These are phyloP conservation scores for Psammodynastes pulverulentus DNA, from an alignment of 2,113 vertebrate genomes.

Conservation along the genomic window DNA sequence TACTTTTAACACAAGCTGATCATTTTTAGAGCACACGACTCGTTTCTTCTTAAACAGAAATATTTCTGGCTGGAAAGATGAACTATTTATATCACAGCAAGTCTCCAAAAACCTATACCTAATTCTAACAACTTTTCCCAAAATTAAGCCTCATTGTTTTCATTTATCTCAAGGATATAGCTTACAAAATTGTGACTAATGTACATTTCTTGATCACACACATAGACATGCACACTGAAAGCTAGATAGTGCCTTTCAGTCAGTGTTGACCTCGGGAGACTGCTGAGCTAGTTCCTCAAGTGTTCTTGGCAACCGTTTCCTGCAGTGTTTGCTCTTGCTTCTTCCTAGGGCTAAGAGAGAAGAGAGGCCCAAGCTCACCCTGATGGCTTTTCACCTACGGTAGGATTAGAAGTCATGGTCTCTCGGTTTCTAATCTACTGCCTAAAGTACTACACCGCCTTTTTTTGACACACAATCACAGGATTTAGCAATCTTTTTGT, in stretches of 20 bases:
- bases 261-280: neutral
- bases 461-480: neutral
- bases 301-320: neutral
- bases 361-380: neutral
- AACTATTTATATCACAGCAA: conserved; percentile 2
- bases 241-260: neutral
- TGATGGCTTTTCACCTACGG: neutral
- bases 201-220: neutral
- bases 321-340: neutral
- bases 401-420: neutral
- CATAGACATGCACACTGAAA: neutral
- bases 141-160: neutral
- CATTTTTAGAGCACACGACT: neutral
- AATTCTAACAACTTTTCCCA: neutral
- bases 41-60: neutral
- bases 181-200: neutral
- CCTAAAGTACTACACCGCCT: neutral
- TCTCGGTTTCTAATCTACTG: neutral
- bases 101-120: neutral
- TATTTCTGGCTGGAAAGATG: neutral
- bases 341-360: neutral
- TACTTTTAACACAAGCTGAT: conserved; percentile 2
- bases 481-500: neutral
- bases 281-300: neutral
- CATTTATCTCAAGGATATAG: neutral